A percentile compares a stretch with the other conserved stretches of the same genome.
phyloP scores from a whole-genome alignment of 2,113 vertebrate genomes.

The Synodontis membranacea region DNA sequence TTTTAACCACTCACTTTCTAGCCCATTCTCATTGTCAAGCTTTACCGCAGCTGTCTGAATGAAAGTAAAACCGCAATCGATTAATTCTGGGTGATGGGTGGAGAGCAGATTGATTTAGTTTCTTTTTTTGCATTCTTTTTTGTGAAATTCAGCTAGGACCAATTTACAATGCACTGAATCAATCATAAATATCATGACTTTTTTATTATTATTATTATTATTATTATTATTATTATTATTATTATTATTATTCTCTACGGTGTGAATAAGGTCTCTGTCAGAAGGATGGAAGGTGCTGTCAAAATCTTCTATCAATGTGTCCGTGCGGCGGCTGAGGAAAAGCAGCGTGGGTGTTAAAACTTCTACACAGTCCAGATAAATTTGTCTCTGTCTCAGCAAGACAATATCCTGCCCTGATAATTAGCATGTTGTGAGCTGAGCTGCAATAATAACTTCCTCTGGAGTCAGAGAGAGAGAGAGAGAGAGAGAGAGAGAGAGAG shows the following conservation, averaged over 20 bases:
- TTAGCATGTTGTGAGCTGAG: constrained; percentile 31
- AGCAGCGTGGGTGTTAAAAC: not conserved
- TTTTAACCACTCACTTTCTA: not conserved
- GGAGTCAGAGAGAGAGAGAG: not conserved
- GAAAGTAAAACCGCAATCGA: not conserved
- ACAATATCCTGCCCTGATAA: constrained; percentile 39
- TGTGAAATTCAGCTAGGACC: constrained; percentile 15
- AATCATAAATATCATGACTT: constrained; percentile 32
- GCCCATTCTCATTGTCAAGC: not conserved
- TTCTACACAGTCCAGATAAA: constrained; percentile 1
- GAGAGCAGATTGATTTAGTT: constrained; percentile 17
- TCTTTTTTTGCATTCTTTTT: constrained; percentile 12
- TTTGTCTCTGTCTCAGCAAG: constrained; percentile 7
- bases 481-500: no score
- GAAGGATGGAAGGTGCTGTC: not conserved
- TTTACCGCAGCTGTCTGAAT: not conserved
- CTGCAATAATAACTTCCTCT: constrained; percentile 44
- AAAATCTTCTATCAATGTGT: not conserved
- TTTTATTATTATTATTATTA: no score
- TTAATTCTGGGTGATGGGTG: constrained; percentile 9
- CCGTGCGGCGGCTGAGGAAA: not conserved
- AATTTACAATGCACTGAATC: constrained; percentile 11
- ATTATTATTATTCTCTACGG: not conserved
- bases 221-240: no score
- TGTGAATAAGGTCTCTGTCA: constrained; percentile 26